A percentile compares a stretch with the other conserved stretches of the same genome.
These are phyloP conservation scores for Puma concolor DNA, from an alignment of 2,113 vertebrate species.

Conservation along the genomic window DNA sequence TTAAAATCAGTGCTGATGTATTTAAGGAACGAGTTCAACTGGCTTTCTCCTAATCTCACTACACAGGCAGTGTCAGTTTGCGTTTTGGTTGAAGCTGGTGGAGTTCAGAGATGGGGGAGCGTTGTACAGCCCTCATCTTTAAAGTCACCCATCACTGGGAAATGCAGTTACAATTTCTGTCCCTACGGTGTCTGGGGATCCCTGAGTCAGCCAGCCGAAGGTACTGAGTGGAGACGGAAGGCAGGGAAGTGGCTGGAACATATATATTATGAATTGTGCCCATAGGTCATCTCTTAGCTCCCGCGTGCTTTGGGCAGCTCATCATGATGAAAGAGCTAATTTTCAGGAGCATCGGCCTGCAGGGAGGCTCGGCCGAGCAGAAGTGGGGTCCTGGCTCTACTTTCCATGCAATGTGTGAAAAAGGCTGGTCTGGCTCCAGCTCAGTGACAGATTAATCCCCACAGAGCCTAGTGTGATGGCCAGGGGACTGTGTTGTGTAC, in stretches of 20 bases:
- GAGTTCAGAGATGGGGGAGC: not conserved
- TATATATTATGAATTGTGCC: conserved; percentile 48
- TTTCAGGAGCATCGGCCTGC: conserved; percentile 6
- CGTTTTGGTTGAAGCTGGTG: not conserved
- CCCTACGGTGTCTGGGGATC: not conserved
- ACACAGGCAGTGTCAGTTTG: not conserved
- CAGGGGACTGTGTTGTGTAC: not conserved
- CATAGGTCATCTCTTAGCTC: conserved; percentile 9
- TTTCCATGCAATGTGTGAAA: not conserved
- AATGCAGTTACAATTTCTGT: not conserved
- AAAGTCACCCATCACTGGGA: not conserved
- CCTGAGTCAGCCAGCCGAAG: not conserved
- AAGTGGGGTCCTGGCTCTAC: not conserved
- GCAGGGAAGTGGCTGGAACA: not conserved
- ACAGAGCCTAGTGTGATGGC: not conserved
- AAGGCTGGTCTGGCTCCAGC: not conserved
- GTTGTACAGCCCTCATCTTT: not conserved
- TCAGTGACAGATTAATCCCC: not conserved
- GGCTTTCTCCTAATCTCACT: not conserved
- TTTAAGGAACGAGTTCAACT: not conserved
- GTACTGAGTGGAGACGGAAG: not conserved
- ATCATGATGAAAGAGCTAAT: conserved; percentile 59
- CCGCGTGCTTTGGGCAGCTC: not conserved
- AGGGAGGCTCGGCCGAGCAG: not conserved
- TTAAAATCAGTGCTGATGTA: not conserved